phyloP scores from a whole-genome alignment of 2,797 vertebrate genomes.

The Gadopsis bispinosus region DNA sequence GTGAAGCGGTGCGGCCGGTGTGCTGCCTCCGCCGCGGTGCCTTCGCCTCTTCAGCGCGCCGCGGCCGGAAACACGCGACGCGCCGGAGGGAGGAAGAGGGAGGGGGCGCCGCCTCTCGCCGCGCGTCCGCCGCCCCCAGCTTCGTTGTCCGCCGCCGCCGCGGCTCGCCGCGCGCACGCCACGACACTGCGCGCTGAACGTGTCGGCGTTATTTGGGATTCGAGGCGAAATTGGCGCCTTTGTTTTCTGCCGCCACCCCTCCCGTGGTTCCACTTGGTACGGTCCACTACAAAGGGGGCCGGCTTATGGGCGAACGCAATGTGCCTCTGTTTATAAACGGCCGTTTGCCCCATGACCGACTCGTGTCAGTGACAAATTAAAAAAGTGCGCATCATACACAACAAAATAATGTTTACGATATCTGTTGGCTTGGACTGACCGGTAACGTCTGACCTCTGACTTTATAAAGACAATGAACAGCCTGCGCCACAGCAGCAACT shows the following conservation, averaged over 20 bases:
- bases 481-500: too few species aligned
- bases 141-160: too few species aligned
- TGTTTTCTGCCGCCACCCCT: rapidly evolving
- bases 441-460: too few species aligned
- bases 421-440: too few species aligned
- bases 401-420: too few species aligned
- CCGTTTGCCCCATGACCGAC: neutral
- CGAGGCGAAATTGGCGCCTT: neutral
- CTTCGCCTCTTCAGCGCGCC: neutral
- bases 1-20: neutral
- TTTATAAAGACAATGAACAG: too few species aligned
- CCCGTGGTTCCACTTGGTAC: conserved; percentile 53
- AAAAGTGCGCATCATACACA: too few species aligned
- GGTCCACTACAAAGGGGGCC: conserved; percentile 62
- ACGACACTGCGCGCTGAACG: rapidly evolving
- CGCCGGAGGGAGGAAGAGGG: neutral
- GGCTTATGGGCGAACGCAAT: conserved; percentile 45
- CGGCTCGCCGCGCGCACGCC: too few species aligned
- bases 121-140: too few species aligned
- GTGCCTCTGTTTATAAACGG: conserved; percentile 74
- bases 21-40: neutral
- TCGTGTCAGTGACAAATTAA: too few species aligned
- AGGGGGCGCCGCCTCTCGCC: too few species aligned
- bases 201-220: rapidly evolving
- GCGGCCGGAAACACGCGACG: rapidly evolving